Evolutionary conservation across 1,140 invertebrate species (phyloP).

Genomic region (Tetramorium simillimum): DNA sequence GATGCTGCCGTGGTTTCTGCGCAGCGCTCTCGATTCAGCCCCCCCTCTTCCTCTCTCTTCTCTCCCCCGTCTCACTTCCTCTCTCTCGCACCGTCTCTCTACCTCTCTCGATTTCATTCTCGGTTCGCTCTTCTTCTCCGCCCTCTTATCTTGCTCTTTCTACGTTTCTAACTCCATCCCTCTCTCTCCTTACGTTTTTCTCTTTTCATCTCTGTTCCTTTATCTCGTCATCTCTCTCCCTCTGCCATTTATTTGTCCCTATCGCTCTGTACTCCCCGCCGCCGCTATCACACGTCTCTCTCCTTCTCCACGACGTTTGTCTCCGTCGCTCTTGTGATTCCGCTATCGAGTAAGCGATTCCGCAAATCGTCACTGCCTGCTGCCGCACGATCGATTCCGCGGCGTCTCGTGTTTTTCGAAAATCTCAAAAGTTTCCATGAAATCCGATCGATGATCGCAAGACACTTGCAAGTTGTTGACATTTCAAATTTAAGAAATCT

Average conservation of each 20-base stretch:
- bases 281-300: not conserved
- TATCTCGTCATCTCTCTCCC: not conserved
- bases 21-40: slow-evolving; percentile 78
- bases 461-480: not conserved
- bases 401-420: slow-evolving; percentile 24
- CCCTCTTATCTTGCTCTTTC: not conserved
- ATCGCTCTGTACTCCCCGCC: not conserved
- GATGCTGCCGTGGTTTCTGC: slow-evolving; percentile 76
- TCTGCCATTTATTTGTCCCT: slow-evolving; percentile 21
- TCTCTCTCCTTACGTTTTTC: not conserved
- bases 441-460: not conserved
- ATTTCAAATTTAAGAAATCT: slow-evolving; percentile 16
- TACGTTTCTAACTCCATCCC: slow-evolving; percentile 9
- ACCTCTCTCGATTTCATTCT: not conserved
- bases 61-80: not conserved
- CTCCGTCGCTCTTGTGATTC: slow-evolving; percentile 28
- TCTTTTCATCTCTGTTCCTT: not conserved
- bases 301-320: slow-evolving; percentile 3
- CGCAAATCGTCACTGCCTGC: slow-evolving; percentile 49
- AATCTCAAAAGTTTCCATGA: slow-evolving; percentile 25
- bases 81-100: not conserved
- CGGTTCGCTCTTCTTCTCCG: not conserved
- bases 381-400: slow-evolving; percentile 34
- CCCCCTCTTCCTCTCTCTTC: not conserved
- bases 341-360: slow-evolving; percentile 48